phyloP scores from a whole-genome alignment of 2,797 vertebrate genomes.

The Phalanger gymnotis region DNA sequence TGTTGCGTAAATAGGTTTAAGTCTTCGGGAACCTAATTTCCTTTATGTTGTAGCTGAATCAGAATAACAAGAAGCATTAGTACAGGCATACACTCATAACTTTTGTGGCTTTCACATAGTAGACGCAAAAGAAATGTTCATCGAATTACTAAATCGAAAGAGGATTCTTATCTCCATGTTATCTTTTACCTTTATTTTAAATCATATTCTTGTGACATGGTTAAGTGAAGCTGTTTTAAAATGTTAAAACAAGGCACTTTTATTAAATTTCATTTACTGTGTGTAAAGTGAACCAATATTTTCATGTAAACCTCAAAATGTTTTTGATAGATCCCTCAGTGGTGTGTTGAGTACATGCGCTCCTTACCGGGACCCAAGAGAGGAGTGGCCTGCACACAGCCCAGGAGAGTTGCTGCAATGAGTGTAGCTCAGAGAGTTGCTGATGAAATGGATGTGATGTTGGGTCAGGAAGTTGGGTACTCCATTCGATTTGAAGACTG shows the following conservation, averaged over 20 bases:
- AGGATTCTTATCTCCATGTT: not conserved
- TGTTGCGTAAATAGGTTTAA: not conserved
- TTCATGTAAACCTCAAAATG: conserved; percentile 72
- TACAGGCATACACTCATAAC: not conserved
- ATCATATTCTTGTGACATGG: conserved; percentile 21
- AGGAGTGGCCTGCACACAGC: conserved; percentile 96
- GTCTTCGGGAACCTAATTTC: not conserved
- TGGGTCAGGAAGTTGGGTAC: conserved; percentile 98
- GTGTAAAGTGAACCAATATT: conserved; percentile 21
- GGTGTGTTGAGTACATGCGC: conserved; percentile 96
- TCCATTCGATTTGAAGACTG: conserved; percentile 98
- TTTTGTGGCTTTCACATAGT: not conserved
- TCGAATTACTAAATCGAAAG: not conserved
- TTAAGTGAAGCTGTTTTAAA: conserved; percentile 54
- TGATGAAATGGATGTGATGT: conserved; percentile 97
- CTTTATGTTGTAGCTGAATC: not conserved
- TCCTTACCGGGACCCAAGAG: conserved; percentile 91
- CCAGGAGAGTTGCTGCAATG: conserved; percentile 96
- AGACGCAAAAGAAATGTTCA: not conserved
- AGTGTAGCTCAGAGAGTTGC: conserved; percentile 97
- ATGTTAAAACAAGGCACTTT: conserved; percentile 48
- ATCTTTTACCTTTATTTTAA: not conserved
- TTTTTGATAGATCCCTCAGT: conserved; percentile 93
- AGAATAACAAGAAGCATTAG: not conserved
- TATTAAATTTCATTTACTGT: conserved; percentile 39